Conservation (phyloP, 2,797 vertebrate genomes). For the Mus minutoides region DNA sequence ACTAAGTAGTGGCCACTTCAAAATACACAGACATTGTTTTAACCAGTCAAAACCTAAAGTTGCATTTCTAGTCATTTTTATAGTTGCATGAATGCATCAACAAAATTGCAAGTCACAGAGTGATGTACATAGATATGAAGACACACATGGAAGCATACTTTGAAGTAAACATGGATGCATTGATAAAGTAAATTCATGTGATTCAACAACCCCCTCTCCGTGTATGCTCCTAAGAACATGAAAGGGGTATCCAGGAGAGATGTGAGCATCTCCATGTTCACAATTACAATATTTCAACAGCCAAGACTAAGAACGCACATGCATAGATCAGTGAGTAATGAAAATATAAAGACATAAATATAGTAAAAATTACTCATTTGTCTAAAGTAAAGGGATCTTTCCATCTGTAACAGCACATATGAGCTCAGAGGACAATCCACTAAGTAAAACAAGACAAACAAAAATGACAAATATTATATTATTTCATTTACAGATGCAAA, state of each 20-base stretch:
- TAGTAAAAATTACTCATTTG: background rate
- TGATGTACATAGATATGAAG: background rate
- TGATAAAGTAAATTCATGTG: slow-evolving; percentile 17
- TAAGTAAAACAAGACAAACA: background rate
- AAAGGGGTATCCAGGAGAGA: background rate
- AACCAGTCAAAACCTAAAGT: background rate
- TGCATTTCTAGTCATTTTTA: background rate
- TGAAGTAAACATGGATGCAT: background rate
- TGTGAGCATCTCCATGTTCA: background rate
- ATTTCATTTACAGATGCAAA: background rate
- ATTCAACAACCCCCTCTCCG: background rate
- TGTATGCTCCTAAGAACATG: background rate
- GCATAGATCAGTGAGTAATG: background rate
- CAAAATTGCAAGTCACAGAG: background rate
- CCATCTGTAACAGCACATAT: background rate
- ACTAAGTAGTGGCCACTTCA: background rate
- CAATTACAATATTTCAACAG: background rate
- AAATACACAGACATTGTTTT: background rate
- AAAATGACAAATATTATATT: background rate
- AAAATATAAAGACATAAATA: background rate
- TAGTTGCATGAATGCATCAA: background rate
- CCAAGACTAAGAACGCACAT: background rate
- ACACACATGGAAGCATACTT: background rate
- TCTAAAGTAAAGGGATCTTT: background rate
- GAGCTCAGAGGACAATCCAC: background rate